Evolutionary conservation across 2,113 vertebrate species (phyloP).

Genomic region (Sminthopsis crassicaudata): DNA sequence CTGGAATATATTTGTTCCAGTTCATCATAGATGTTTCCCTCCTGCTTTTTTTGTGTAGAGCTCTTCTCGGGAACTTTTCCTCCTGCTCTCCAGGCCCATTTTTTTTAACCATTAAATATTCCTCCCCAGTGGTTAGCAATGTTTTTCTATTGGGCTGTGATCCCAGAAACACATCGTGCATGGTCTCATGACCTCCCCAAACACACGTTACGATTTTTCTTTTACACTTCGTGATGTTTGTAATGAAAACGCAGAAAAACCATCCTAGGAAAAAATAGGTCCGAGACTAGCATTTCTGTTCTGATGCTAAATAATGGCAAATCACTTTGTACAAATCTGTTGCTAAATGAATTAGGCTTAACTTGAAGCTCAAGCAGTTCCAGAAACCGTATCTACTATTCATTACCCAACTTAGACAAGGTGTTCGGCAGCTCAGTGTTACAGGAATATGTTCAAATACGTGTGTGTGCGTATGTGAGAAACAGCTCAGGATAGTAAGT

Average conservation of each 20-base stretch:
- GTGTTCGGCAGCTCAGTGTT: not conserved
- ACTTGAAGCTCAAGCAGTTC: constrained; percentile 19
- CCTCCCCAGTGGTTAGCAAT: constrained; percentile 28
- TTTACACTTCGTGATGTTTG: constrained; percentile 29
- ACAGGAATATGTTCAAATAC: constrained; percentile 14
- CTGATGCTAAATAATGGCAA: constrained; percentile 35
- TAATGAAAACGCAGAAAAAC: constrained; percentile 52
- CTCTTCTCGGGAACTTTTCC: constrained; percentile 25
- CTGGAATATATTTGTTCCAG: constrained; percentile 41
- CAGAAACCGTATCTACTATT: not conserved
- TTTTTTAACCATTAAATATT: constrained; percentile 55
- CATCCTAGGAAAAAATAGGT: not conserved
- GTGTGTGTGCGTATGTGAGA: not conserved
- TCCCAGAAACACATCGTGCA: constrained; percentile 42
- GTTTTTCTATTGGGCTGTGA: constrained; percentile 55
- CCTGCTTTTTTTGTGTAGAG: constrained; percentile 13
- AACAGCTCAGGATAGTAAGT: constrained; percentile 4
- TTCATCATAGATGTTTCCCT: constrained; percentile 47
- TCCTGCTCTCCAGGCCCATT: not conserved
- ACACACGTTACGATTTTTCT: constrained; percentile 33
- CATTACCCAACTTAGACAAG: constrained; percentile 21
- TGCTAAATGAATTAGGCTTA: constrained; percentile 34
- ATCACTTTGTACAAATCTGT: constrained; percentile 9
- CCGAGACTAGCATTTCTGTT: constrained; percentile 49
- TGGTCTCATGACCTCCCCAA: constrained; percentile 56